Evolutionary conservation across 2,888 invertebrate species (phyloP), one percentile per base, ranked within the genome.

Genomic region (Uloborus plumipes): DNA sequence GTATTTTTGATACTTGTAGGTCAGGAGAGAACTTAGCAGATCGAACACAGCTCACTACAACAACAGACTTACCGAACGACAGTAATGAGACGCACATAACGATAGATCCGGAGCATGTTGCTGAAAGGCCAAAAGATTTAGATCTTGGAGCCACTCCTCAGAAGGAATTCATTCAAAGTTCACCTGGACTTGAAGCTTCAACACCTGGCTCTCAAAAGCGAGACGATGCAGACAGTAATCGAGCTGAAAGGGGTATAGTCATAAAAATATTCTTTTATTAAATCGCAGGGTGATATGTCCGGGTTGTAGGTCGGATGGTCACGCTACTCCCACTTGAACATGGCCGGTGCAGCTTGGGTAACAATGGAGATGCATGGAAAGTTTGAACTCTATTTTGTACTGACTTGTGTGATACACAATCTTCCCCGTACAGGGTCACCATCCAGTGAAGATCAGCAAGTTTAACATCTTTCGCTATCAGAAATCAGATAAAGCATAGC

Each of bases 51-150:
- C 66, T 77, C 16, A 77, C 74, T 11, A 76, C 72, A 39, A 77
- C 77, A 16, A 83, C 72, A 20, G 70, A 74, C 50, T 39, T 77
- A 22, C 62, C 82, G 7, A 65, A 83, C n/a, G 70, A 83, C 14
- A 83, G 76, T 22, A 67, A 55, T 26, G 74, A 76, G 26, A 83
- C 82, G 3, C 82, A 77, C 14, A 77, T 83, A 9, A 83, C 82
- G 0, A 83, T 83, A n/a, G 72, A 74, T 59, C 58, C 50, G 39
- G 84, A 84, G 18, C n/a, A 53, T 31, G 74, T 67, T 51, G 58
- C 67, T 1, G 77, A 73, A 51, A 67, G 80, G 2, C 75, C 73
- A 2, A 79, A 70, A 50, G 59, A 59, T 22, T 59, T 75, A 4
- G 73, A 83, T 26, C 50, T 83, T 6, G 74, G 70, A n/a, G 51